Percentiles rank a stretch among this genome's conserved stretches.
These are phyloP conservation scores for Callorhinus ursinus DNA, from an alignment of 2,113 vertebrate genomes.

Conservation along the genomic window DNA sequence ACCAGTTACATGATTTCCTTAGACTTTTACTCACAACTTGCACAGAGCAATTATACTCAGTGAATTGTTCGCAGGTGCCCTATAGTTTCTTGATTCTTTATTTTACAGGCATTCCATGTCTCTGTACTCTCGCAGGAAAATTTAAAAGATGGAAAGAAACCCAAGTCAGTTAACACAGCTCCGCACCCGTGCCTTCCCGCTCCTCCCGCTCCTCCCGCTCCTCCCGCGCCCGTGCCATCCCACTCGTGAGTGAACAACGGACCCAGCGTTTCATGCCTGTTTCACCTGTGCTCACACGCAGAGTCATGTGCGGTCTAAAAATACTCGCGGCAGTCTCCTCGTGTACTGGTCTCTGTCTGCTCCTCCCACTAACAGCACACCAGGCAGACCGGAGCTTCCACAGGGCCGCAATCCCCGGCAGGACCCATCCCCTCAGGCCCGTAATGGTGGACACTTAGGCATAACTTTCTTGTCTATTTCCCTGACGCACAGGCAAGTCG, in stretches of 20 bases:
- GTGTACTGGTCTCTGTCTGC: neutral
- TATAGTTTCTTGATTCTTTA: neutral
- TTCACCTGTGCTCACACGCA: rapidly evolving
- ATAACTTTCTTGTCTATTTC: rapidly evolving
- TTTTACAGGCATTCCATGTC: neutral
- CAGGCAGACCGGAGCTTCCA: rapidly evolving
- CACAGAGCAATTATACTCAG: neutral
- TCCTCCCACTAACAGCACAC: rapidly evolving
- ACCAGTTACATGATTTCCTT: neutral
- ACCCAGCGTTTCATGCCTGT: neutral
- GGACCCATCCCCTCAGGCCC: neutral
- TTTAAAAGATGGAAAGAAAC: neutral
- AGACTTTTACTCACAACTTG: rapidly evolving
- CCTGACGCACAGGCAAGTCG: neutral
- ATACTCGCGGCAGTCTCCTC: neutral
- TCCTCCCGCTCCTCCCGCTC: no score
- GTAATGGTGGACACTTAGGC: rapidly evolving
- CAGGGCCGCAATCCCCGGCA: rapidly evolving
- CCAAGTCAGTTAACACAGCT: no score
- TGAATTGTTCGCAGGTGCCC: neutral
- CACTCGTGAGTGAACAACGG: neutral
- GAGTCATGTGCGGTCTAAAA: rapidly evolving
- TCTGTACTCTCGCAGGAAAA: neutral
- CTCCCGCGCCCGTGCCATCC: neutral
- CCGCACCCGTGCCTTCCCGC: neutral